Conservation (phyloP, 1,140 invertebrate genomes). For the Caenorhabditis remanei region DNA sequence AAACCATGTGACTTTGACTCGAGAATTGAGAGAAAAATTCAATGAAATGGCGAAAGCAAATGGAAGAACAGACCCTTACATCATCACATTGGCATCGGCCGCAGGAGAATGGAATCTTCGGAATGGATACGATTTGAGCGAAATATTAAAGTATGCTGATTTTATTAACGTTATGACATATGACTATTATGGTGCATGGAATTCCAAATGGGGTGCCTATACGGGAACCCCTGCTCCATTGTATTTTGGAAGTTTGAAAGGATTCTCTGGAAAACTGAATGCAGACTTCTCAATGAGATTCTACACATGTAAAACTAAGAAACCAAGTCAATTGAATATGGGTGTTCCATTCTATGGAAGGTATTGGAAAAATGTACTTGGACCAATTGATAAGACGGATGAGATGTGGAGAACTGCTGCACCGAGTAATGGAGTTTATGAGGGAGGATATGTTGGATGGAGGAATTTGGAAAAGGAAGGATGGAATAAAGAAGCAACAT, state of each 20-base stretch:
- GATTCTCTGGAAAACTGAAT: constrained; percentile 76
- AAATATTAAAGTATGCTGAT: constrained; percentile 71
- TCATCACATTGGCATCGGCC: constrained; percentile 71
- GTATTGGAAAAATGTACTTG: constrained; percentile 75
- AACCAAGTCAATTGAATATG: constrained; percentile 67
- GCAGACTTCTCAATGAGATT: constrained; percentile 76
- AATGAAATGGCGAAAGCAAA: background rate
- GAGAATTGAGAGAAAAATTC: constrained; percentile 67
- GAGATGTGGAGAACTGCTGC: constrained; percentile 73
- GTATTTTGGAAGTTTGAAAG: constrained; percentile 71
- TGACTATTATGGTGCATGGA: constrained; percentile 71
- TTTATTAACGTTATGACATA: constrained; percentile 77
- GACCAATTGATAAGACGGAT: constrained; percentile 70
- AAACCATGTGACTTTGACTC: constrained; percentile 66
- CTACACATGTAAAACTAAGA: constrained; percentile 71
- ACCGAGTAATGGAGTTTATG: constrained; percentile 65
- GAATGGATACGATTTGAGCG: constrained; percentile 71
- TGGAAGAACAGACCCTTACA: background rate
- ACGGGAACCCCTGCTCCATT: constrained; percentile 74
- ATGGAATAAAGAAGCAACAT: constrained; percentile 41
- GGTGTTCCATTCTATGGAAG: constrained; percentile 77
- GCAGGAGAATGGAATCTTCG: constrained; percentile 75
- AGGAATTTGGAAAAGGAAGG: constrained; percentile 64
- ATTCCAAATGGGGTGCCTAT: constrained; percentile 74
- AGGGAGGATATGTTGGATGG: constrained; percentile 70